Base-by-base conservation (phyloP, 2,113 vertebrate genomes). In the Plestiodon gilberti region DNA sequence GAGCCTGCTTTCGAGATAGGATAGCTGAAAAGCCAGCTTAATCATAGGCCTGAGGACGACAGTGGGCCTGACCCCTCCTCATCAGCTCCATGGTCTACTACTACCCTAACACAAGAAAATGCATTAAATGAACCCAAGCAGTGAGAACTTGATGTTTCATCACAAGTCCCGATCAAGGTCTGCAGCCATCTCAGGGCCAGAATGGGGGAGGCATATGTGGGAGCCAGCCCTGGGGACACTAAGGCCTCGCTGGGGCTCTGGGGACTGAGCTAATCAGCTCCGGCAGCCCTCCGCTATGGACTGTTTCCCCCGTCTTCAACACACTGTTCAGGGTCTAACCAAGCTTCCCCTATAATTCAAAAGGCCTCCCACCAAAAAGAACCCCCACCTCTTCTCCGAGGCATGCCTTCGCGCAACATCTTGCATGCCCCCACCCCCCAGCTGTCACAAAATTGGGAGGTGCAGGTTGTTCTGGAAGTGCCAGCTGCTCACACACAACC, bases 401-500 rank as follows among this genome's bases (percentile, higher is more conserved):
- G 69, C 0, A 1, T 43, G 70, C 61, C 2, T 11, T 61, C 73
- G 8, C 67, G 0, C 6, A 30, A 3, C 3, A 8, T 15, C 15
- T 62, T 40, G 57, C 23, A 18, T 3, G 6, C 35, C 11, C 20
- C 33, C 1, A 52, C 30, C 10, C 18, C 15, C 70, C 59, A 11
- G 35, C 11, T 13, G 18, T 22, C 9, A 25, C 9, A 23, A 1
- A 33, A 33, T 0, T 22, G 3, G 67, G 35, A 65, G 30, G n/a
- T 1, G 14, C 73, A 28, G 30, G 61, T 30, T 65, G 2, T 81
- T 85, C 38, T 78, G 14, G 52, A 83, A 23, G 28, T 28, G 77
- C 33, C 78, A 73, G 18, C 86, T 48, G 55, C 43, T 84, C 90
- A 82, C 55, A 85, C 20, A 79, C 15, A 89, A 76, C 67, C 23